These are phyloP conservation scores for Neoseiulus cucumeris DNA, from an alignment of 1,140 invertebrate genomes.

Conservation along the genomic window DNA sequence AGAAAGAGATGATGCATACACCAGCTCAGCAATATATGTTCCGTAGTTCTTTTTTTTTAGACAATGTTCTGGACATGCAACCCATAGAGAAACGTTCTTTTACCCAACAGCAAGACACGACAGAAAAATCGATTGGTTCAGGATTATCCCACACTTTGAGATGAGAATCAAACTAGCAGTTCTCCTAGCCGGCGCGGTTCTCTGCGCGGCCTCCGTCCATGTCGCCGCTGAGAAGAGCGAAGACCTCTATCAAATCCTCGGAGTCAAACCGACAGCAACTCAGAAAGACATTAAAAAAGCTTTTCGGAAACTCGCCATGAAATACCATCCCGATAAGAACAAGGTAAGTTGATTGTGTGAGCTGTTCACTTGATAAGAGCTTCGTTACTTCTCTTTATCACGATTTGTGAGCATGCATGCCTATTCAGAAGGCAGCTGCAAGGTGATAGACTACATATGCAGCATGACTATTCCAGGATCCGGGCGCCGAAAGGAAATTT, in stretches of 20 bases:
- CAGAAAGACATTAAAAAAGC: slow-evolving; percentile 33
- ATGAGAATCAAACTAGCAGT: too few species aligned
- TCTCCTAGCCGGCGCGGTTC: too few species aligned
- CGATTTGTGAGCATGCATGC: background rate
- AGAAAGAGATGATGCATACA: too few species aligned
- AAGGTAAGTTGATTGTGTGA: slow-evolving; percentile 18
- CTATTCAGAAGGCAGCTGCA: background rate
- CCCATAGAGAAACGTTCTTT: too few species aligned
- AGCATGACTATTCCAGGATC: slow-evolving; percentile 12
- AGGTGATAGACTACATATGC: background rate
- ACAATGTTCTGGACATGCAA: too few species aligned
- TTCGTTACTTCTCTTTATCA: background rate
- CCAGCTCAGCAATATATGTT: too few species aligned
- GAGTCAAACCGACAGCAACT: slow-evolving; percentile 25
- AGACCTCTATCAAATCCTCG: slow-evolving; percentile 30
- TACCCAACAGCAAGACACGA: too few species aligned
- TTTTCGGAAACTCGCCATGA: slow-evolving; percentile 34
- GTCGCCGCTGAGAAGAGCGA: slow-evolving; percentile 1
- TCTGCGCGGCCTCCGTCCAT: background rate
- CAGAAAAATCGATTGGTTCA: too few species aligned
- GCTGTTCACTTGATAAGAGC: background rate
- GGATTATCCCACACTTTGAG: too few species aligned
- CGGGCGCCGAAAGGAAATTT: slow-evolving; percentile 28
- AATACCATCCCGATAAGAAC: slow-evolving; percentile 34
- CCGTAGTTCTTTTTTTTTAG: too few species aligned